A percentile compares a stretch with the other conserved stretches of the same genome.
phyloP scores from a whole-genome alignment of 1,140 invertebrate species.

The Gryllus bimaculatus region DNA sequence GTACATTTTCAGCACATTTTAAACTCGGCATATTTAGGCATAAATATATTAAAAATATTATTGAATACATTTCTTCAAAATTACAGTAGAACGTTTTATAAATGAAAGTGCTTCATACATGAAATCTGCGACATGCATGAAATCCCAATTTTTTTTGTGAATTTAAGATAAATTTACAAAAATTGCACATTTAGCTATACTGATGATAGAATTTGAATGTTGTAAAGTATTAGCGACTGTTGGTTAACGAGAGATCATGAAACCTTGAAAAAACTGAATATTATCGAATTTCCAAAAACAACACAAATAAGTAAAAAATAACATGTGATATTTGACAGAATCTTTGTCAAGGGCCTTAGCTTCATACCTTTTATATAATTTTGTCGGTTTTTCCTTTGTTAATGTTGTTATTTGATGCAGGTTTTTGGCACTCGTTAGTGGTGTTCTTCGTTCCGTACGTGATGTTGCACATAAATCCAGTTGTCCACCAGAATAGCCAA shows the following conservation, averaged over 20 bases:
- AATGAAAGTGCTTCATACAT: too few species aligned
- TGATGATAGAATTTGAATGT: too few species aligned
- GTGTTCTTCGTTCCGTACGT: slow-evolving; percentile 43
- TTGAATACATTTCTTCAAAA: too few species aligned
- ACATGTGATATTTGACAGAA: not conserved
- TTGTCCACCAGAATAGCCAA: slow-evolving; percentile 33
- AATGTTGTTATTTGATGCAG: slow-evolving; percentile 32
- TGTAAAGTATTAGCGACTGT: too few species aligned
- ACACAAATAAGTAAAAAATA: not conserved
- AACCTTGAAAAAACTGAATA: not conserved
- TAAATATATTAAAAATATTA: too few species aligned
- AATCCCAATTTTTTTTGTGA: too few species aligned
- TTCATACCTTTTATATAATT: not conserved
- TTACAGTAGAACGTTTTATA: too few species aligned
- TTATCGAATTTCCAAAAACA: not conserved
- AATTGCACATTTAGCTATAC: not conserved
- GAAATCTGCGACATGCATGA: too few species aligned
- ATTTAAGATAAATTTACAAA: not conserved
- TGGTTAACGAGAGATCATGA: too few species aligned
- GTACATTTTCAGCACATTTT: too few species aligned
- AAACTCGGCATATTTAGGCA: too few species aligned
- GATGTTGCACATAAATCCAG: slow-evolving; percentile 33
- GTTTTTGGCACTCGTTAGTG: slow-evolving; percentile 44
- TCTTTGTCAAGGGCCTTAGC: not conserved
- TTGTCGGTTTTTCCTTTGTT: not conserved